Base-by-base conservation (phyloP, 2,797 vertebrate genomes). In the Sebastes minor region DNA sequence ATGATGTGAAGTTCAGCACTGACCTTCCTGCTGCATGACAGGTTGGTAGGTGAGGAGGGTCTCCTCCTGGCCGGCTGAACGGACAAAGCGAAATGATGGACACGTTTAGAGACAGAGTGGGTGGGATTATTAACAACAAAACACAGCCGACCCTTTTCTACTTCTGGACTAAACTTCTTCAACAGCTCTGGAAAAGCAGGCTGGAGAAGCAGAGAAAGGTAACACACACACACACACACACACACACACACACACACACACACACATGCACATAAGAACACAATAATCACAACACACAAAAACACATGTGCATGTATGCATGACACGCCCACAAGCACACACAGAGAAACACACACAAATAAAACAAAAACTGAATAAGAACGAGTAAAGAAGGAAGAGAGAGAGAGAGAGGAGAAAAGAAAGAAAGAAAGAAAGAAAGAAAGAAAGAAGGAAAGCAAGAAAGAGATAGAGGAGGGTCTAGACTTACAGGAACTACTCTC, bases 401-500 rank as follows among this genome's bases (percentile, higher is more conserved):
- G 49, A 25, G 13, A 67, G 7, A 62, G 18, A 52, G 0, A 32
- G 12, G 2, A 23, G 23, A 23, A 23, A 23, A 23, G 23, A 28
- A 12, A 64, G 8, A 28, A 13, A 64, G 27, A 57, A 0, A 32
- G 12, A 56, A 2, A 38, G 13, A 68, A 30, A 53, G 28, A 32
- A 12, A 56, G 10, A 10, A 42, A 22, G 33, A 66, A 4, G 59
- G 53, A 53, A 20, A 30, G 22, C 78, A 7, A 78, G 35, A 62
- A 32, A 80, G 75, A 75, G 59, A 83, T 64, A 81, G 93, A 69
- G 87, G 95, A 91, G 91, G 88, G 83, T 86, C 94, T 90, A 95
- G 90, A 98, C 97, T 98, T 97, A 99, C 97, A 97, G 97, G 96
- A 98, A 95, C 97, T 97, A 97, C 97, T 98, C 94, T 99, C 98